phyloP scores from a whole-genome alignment of 2,888 invertebrate genomes.

The Tinea trinotella region DNA sequence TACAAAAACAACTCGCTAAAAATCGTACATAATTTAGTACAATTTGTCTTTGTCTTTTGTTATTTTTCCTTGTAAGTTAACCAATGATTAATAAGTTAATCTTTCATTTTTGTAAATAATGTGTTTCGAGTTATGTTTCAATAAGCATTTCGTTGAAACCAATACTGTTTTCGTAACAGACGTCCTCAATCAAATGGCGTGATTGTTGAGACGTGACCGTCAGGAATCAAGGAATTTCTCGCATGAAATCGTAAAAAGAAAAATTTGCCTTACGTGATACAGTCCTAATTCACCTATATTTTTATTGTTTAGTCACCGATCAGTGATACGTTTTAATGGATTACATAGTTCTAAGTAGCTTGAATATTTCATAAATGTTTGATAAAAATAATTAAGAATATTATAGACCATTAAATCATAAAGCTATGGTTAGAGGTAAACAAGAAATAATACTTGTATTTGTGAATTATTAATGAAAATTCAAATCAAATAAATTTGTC shows the following conservation, averaged over 20 bases:
- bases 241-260: constrained; percentile 31
- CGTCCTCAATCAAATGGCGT: constrained; percentile 16
- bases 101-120: background rate
- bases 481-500: no score
- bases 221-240: constrained; percentile 33
- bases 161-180: background rate
- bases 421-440: background rate
- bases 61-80: background rate
- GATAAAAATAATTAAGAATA: background rate
- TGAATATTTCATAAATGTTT: background rate
- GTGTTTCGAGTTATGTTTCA: background rate
- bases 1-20: background rate
- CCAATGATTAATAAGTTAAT: background rate
- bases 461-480: background rate
- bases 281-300: constrained; percentile 9
- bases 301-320: constrained; percentile 21
- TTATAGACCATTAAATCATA: background rate
- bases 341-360: constrained; percentile 15
- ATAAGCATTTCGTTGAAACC: constrained; percentile 6
- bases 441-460: background rate
- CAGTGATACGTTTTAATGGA: constrained; percentile 18
- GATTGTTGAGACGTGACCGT: constrained; percentile 30
- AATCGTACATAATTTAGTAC: constrained; percentile 2
- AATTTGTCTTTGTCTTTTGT: constrained; percentile 3
- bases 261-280: constrained; percentile 4